Evolutionary conservation across 2,888 invertebrate genomes (phyloP), one percentile per base, ranked within the genome.

Genomic region (Idaea dimidiata): DNA sequence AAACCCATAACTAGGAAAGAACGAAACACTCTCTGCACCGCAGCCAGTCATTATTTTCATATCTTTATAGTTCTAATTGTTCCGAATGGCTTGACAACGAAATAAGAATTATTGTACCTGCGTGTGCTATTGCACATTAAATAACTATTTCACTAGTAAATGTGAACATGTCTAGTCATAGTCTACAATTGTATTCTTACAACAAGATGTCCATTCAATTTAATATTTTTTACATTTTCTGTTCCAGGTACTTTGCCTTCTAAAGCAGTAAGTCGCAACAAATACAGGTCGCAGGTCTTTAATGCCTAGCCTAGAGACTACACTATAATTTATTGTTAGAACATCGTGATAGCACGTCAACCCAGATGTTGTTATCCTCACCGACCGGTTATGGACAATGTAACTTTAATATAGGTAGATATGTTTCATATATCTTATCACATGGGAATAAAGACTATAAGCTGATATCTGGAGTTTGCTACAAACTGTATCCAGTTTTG

Each of bases 301-400:
- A 24, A 24, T 3, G 24, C 5, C 24, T 24, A 24, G 24, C 5
- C 24, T 3, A 24, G 24, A 5, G 24, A 24, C 43, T 43, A 43
- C 10, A 43, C 43, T 43, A 43, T 43, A 43, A 43, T 43, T 43
- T 10, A 43, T 43, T 43, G 43, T 10, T 43, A 62, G 63, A 59
- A 66, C 62, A 63, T 64, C 63, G 58, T 55, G 60, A 68, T 66
- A 61, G 53, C 61, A 61, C 62, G 65, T 62, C 62, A 58, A 61
- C 66, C 60, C 65, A 62, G 68, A 65, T 58, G 66, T 63, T 67
- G 62, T 62, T 65, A 63, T 71, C 65, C 65, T 68, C 67, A 61
- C 62, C 18, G 62, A 72, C 71, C 71, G 67, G 71, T 72, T 71
- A 32, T 17, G 56, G 61, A 65, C 58, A 65, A 67, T 68, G 68